phyloP scores from a whole-genome alignment of 2,797 vertebrate genomes.

The Ctenopoma kingsleyae region DNA sequence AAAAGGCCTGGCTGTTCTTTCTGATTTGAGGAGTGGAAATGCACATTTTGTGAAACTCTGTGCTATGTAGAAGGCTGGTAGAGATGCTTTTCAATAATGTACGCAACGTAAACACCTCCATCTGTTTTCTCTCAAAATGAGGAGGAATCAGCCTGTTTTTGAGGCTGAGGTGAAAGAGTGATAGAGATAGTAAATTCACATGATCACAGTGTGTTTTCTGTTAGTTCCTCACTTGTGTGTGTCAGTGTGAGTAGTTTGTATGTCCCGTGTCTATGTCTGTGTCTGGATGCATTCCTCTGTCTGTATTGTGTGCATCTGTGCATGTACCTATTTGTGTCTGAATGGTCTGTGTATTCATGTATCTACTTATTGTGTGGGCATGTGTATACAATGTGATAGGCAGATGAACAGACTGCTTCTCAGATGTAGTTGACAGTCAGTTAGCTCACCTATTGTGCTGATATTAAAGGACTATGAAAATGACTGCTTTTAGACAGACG shows the following conservation, averaged over 20 bases:
- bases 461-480: too few relatives aligned
- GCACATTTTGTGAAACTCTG: not conserved
- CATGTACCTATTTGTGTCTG: not conserved
- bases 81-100: slow-evolving; percentile 37
- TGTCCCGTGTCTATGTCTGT: slow-evolving; percentile 3
- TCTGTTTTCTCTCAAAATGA: slow-evolving; percentile 23
- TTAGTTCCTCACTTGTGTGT: slow-evolving; percentile 1
- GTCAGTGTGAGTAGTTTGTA: not conserved
- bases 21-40: not conserved
- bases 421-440: slow-evolving; percentile 65
- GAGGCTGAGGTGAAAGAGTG: not conserved
- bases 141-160: not conserved
- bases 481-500: too few relatives aligned
- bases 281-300: not conserved
- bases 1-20: slow-evolving; percentile 4
- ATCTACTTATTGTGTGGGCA: not conserved
- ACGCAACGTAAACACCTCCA: slow-evolving; percentile 16
- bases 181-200: not conserved
- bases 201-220: slow-evolving; percentile 1
- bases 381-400: slow-evolving; percentile 22
- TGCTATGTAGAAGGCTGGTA: not conserved
- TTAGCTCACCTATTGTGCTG: too few relatives aligned
- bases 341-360: slow-evolving; percentile 15
- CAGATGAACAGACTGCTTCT: slow-evolving; percentile 43
- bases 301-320: not conserved